phyloP scores from a whole-genome alignment of 2,113 vertebrate species.

The Mellivora capensis region DNA sequence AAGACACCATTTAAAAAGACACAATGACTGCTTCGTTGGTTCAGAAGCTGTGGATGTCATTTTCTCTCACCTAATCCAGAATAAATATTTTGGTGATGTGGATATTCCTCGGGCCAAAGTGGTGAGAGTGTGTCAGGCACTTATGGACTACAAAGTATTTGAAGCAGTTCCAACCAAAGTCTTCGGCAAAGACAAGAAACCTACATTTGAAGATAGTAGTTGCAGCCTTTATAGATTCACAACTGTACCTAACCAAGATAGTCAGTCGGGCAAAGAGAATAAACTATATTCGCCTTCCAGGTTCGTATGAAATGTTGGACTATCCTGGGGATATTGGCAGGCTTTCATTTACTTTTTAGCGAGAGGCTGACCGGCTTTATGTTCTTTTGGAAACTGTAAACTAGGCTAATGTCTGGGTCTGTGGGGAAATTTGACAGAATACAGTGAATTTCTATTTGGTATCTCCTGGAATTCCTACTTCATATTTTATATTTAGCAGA shows the following conservation, averaged over 20 bases:
- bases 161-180: conserved; percentile 91
- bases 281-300: conserved; percentile 76
- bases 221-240: conserved; percentile 95
- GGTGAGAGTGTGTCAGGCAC: conserved; percentile 93
- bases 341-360: background rate
- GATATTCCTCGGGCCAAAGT: conserved; percentile 95
- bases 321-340: background rate
- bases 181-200: conserved; percentile 94
- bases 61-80: conserved; percentile 92
- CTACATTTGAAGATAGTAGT: conserved; percentile 93
- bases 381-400: conserved; percentile 5
- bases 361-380: background rate
- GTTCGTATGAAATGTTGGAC: conserved; percentile 61
- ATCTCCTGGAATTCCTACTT: conserved; percentile 27
- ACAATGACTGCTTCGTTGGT: conserved; percentile 95
- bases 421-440: background rate
- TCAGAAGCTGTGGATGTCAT: conserved; percentile 95
- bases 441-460: background rate
- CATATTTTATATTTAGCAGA: background rate
- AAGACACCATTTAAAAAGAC: conserved; percentile 92
- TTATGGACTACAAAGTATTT: conserved; percentile 97
- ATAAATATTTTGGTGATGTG: conserved; percentile 91
- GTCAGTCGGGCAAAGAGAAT: conserved; percentile 80
- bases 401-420: background rate
- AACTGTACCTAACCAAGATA: conserved; percentile 74